Conservation (phyloP, 2,888 invertebrate genomes). For the Tipula unca region DNA sequence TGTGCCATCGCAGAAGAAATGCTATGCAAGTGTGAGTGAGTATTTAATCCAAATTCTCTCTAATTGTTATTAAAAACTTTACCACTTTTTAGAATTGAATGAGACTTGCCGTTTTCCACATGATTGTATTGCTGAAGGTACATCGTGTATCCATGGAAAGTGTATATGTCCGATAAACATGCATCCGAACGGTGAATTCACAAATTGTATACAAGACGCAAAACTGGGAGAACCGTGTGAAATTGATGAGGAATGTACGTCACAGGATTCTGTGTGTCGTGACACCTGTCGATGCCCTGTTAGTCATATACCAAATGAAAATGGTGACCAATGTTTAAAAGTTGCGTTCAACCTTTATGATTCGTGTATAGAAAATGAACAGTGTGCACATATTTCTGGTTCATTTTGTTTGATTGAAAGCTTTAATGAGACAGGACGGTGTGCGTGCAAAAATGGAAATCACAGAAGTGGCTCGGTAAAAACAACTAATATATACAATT, state of each 20-base stretch:
- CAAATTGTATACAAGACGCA: slow-evolving; percentile 33
- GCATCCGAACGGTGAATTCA: slow-evolving; percentile 34
- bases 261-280: slow-evolving; percentile 33
- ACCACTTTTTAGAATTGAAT: background rate
- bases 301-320: slow-evolving; percentile 33
- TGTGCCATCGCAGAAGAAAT: slow-evolving; percentile 32
- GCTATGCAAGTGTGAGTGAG: slow-evolving; percentile 38
- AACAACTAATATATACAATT: slow-evolving; percentile 14
- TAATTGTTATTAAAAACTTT: background rate
- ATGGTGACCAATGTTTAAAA: slow-evolving; percentile 27
- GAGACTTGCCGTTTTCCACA: background rate
- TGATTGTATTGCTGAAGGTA: slow-evolving; percentile 33
- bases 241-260: slow-evolving; percentile 36
- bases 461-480: slow-evolving; percentile 27
- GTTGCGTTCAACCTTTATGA: slow-evolving; percentile 25
- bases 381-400: slow-evolving; percentile 26
- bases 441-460: slow-evolving; percentile 26
- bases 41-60: background rate
- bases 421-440: slow-evolving; percentile 22
- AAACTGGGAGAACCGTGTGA: slow-evolving; percentile 33
- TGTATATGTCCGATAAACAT: slow-evolving; percentile 35
- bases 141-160: slow-evolving; percentile 35
- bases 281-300: slow-evolving; percentile 35
- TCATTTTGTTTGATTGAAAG: slow-evolving; percentile 24
- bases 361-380: slow-evolving; percentile 26